Conservation (phyloP, 2,888 invertebrate species). For the Drosophila mercatorum region DNA sequence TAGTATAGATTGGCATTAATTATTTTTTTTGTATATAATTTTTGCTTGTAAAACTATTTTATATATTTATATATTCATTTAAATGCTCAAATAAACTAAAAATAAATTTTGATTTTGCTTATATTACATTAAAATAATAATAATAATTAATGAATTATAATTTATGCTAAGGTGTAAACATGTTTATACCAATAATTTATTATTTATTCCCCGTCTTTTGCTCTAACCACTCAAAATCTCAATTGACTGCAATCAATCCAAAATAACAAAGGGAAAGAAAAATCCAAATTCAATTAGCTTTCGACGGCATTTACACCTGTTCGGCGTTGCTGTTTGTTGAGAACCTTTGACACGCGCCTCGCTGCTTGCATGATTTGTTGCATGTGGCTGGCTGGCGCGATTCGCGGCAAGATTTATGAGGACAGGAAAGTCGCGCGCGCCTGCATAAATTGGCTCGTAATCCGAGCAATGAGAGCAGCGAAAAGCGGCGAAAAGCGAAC, state of each 20-base stretch:
- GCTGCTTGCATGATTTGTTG: conserved; percentile 66
- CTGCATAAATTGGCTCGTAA: conserved; percentile 76
- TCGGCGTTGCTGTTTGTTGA: background rate
- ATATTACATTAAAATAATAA: no score
- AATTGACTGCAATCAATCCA: background rate
- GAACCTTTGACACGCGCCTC: conserved; percentile 22
- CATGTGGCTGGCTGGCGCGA: conserved; percentile 46
- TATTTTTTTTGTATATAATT: no score
- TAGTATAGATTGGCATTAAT: no score
- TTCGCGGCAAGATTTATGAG: conserved; percentile 73
- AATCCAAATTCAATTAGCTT: background rate
- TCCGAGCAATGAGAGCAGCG: conserved; percentile 43
- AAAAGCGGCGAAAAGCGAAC: conserved; percentile 44
- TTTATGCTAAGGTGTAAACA: no score
- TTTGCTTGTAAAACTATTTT: no score
- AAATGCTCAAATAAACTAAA: no score
- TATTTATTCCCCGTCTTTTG: no score
- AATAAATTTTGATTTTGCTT: no score
- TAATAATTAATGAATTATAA: no score
- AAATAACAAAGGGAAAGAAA: background rate
- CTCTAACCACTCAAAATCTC: background rate
- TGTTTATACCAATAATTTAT: no score
- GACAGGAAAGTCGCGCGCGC: conserved; percentile 55
- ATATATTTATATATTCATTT: no score
- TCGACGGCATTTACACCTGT: background rate